Conservation (phyloP, 2,888 invertebrate species). For the Agapostemon virescens region DNA sequence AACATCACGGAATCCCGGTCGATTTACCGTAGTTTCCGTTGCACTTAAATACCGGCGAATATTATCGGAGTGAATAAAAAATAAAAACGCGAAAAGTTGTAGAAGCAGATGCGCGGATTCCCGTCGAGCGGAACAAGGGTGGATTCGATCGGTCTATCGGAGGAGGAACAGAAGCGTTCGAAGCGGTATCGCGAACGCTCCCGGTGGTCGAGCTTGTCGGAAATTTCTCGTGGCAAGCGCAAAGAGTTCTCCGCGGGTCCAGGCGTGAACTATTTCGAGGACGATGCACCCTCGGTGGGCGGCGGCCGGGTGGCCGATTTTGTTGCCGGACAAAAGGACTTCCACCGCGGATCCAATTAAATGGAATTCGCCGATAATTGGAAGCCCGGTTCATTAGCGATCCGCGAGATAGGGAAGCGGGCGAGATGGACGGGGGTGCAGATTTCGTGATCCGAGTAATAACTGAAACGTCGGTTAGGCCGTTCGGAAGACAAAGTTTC, state of each 20-base stretch:
- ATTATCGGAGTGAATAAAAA: no score
- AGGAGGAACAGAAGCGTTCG: neutral
- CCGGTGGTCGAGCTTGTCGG: neutral
- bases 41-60: no score
- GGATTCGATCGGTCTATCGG: neutral
- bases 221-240: neutral
- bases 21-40: no score
- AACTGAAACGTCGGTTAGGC: conserved; percentile 48
- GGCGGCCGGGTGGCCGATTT: conserved; percentile 17
- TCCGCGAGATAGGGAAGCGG: conserved; percentile 14
- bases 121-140: neutral
- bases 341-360: conserved; percentile 53
- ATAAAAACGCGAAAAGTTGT: neutral
- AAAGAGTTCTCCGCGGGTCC: neutral
- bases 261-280: conserved; percentile 25
- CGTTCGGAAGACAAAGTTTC: conserved; percentile 16
- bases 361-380: conserved; percentile 57
- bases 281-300: neutral
- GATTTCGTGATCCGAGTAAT: conserved; percentile 45
- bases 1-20: no score
- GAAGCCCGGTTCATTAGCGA: conserved; percentile 49
- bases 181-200: neutral
- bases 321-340: conserved; percentile 41
- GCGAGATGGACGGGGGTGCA: neutral
- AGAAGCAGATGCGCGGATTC: neutral